A percentile compares a stretch with the other conserved stretches of the same genome.
Evolutionary conservation across 2,797 vertebrate species (phyloP).

Genomic region (Bradypodion pumilum): DNA sequence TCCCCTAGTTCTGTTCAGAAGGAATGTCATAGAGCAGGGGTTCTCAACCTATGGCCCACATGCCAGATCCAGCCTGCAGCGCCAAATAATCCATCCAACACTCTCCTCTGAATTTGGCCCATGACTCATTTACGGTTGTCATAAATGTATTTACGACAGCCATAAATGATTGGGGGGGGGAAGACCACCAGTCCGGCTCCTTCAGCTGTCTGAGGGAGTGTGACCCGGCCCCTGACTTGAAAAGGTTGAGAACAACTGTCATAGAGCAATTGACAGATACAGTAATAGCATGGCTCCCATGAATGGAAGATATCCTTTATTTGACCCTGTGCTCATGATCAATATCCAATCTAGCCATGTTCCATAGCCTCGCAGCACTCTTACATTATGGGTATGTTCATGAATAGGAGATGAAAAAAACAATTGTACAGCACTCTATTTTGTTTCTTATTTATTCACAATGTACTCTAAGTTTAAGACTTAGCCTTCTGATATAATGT

Average conservation of each 20-base stretch:
- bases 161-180: no score
- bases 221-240: no score
- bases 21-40: no score
- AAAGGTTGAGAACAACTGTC: neutral
- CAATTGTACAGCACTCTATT: neutral
- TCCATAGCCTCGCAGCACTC: neutral
- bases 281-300: neutral
- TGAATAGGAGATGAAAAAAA: neutral
- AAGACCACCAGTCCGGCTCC: no score
- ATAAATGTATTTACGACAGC: no score
- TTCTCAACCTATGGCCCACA: no score
- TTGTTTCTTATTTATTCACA: neutral
- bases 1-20: no score
- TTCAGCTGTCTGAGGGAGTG: no score
- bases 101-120: no score
- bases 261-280: neutral
- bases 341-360: neutral
- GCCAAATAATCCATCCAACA: no score
- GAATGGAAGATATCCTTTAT: neutral
- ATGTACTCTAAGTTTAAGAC: neutral
- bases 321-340: neutral
- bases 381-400: neutral
- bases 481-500: neutral
- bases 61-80: no score
- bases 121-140: no score